Conservation (phyloP, 1,140 invertebrate species). For the Centruroides vittatus region DNA sequence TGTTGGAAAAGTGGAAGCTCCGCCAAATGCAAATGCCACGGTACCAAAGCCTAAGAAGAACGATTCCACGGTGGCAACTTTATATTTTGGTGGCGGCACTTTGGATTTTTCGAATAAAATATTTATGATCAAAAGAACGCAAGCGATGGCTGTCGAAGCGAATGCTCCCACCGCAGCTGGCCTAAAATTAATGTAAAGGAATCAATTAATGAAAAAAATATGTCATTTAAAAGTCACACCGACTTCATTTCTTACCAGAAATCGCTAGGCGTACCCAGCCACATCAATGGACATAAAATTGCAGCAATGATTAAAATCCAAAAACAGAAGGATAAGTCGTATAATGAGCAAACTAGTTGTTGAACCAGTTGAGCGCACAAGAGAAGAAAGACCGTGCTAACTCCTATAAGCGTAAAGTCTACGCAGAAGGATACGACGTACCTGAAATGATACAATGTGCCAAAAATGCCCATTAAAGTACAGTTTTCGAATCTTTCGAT, state of each 20-base stretch:
- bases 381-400: constrained; percentile 49
- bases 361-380: constrained; percentile 47
- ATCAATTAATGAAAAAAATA: neutral
- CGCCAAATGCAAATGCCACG: constrained; percentile 49
- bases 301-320: constrained; percentile 47
- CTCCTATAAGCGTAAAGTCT: constrained; percentile 50
- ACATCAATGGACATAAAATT: constrained; percentile 44
- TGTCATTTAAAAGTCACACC: neutral
- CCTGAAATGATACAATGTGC: constrained; percentile 16
- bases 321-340: constrained; percentile 37
- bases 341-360: constrained; percentile 34
- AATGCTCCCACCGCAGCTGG: constrained; percentile 39
- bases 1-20: constrained; percentile 49
- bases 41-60: constrained; percentile 48
- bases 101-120: constrained; percentile 27
- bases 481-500: too few species aligned
- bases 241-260: constrained; percentile 41
- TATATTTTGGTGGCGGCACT: neutral
- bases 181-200: constrained; percentile 23
- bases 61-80: constrained; percentile 22
- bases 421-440: constrained; percentile 37
- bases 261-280: constrained; percentile 54
- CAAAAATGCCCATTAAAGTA: too few species aligned
- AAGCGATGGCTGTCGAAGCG: constrained; percentile 39
- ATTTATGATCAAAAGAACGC: constrained; percentile 40